These are phyloP conservation scores for Scomber scombrus DNA, from an alignment of 2,113 vertebrate genomes.

Conservation along the genomic window DNA sequence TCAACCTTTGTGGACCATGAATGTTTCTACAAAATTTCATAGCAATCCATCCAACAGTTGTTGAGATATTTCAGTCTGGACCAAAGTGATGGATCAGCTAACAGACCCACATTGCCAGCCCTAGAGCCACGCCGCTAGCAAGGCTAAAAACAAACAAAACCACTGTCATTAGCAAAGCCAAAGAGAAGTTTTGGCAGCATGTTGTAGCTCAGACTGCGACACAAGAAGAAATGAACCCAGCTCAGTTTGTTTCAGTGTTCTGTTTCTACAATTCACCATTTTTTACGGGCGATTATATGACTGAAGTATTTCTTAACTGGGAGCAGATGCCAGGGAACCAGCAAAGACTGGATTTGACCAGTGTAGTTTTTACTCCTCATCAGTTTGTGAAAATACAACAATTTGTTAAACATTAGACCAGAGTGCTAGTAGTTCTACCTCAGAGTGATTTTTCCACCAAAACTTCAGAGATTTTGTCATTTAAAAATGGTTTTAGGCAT, in stretches of 20 bases:
- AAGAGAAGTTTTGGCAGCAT: slow-evolving; percentile 35
- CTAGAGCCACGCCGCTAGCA: not conserved
- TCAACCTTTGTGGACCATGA: not conserved
- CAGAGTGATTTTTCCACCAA: too few relatives aligned
- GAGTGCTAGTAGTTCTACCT: too few relatives aligned
- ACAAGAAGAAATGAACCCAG: slow-evolving; percentile 8
- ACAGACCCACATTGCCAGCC: slow-evolving; percentile 8
- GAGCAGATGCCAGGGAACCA: not conserved
- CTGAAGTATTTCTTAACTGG: not conserved
- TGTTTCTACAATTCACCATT: not conserved
- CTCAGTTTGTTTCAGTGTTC: not conserved
- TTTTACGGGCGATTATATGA: too few relatives aligned
- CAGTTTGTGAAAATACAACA: too few relatives aligned
- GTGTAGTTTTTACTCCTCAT: not conserved
- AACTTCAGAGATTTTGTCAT: too few relatives aligned
- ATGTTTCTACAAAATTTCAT: not conserved
- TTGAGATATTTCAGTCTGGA: slow-evolving; percentile 27
- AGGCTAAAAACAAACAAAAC: slow-evolving; percentile 57
- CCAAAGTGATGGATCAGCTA: slow-evolving; percentile 16
- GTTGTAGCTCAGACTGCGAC: not conserved
- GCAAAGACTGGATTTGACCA: not conserved
- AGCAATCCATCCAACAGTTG: not conserved
- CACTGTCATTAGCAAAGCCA: slow-evolving; percentile 64
- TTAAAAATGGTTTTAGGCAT: too few relatives aligned
- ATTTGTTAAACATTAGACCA: not conserved